A percentile compares a stretch with the other conserved stretches of the same genome.
Conservation (phyloP, 2,797 vertebrate genomes). For the Bradypodion pumilum region DNA sequence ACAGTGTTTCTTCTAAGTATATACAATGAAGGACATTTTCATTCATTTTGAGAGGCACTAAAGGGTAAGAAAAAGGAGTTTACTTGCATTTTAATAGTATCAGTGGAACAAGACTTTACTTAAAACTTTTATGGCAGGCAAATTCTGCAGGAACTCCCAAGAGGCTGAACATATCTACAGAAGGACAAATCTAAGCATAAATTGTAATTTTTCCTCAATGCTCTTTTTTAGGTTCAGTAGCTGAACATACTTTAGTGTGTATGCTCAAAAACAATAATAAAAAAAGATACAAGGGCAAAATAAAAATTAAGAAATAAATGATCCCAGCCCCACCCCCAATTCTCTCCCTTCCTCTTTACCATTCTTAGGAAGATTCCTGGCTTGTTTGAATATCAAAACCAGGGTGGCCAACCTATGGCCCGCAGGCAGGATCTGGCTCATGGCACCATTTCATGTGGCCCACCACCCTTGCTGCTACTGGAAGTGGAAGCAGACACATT, state of each 20-base stretch:
- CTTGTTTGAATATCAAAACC: not conserved
- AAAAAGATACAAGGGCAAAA: slow-evolving; percentile 4
- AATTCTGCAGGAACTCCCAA: not conserved
- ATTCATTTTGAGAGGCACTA: not conserved
- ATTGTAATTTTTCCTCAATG: not conserved
- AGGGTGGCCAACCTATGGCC: too few relatives aligned
- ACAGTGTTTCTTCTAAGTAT: not conserved
- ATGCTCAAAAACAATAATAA: not conserved
- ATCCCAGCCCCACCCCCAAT: not conserved
- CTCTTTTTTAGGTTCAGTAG: not conserved
- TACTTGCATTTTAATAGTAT: not conserved
- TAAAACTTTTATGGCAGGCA: not conserved
- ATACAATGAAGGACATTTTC: not conserved
- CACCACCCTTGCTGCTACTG: too few relatives aligned
- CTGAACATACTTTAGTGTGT: not conserved
- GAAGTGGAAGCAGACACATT: too few relatives aligned
- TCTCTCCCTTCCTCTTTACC: not conserved
- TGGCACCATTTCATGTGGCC: too few relatives aligned
- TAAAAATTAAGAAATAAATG: not conserved
- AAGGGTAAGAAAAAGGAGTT: not conserved
- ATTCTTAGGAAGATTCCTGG: not conserved
- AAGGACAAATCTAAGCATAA: not conserved
- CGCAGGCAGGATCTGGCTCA: too few relatives aligned
- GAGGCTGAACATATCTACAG: not conserved
- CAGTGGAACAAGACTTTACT: too few relatives aligned